Conservation (phyloP, 2,797 vertebrate species). For the Oreonectes daqikongensis region DNA sequence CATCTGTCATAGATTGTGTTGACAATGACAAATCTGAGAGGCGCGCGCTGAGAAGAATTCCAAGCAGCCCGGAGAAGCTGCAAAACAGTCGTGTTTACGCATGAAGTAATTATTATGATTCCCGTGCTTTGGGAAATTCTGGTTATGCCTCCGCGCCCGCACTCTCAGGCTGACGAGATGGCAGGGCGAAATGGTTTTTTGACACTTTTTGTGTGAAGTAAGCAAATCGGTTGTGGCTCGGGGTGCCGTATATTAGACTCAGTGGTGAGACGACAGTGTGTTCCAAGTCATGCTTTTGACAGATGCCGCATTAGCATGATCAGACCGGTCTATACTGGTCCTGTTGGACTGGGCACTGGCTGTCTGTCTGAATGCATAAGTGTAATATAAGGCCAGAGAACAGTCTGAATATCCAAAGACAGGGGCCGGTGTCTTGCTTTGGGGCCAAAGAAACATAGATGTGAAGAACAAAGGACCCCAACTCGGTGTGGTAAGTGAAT, state of each 20-base stretch:
- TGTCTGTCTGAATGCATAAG: constrained; percentile 41
- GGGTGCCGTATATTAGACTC: constrained; percentile 28
- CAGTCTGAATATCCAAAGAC: constrained; percentile 20
- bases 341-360: constrained; percentile 33
- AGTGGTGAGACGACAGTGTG: constrained; percentile 34
- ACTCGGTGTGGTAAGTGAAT: not conserved
- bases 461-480: not conserved
- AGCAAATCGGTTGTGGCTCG: constrained; percentile 21
- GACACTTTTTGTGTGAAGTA: constrained; percentile 48
- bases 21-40: constrained; percentile 55
- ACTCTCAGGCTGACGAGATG: not conserved
- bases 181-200: constrained; percentile 18
- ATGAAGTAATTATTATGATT: constrained; percentile 38
- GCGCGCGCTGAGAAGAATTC: constrained; percentile 48
- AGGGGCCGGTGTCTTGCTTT: constrained; percentile 9
- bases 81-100: constrained; percentile 34
- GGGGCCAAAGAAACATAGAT: constrained; percentile 4
- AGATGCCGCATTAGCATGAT: constrained; percentile 54
- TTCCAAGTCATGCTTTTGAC: constrained; percentile 49
- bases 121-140: constrained; percentile 38
- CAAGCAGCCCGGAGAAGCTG: constrained; percentile 38
- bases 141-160: constrained; percentile 2
- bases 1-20: constrained; percentile 58
- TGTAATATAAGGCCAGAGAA: constrained; percentile 22
- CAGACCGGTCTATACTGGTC: constrained; percentile 39